phyloP scores from a whole-genome alignment of 2,113 vertebrate species.

The Narcine bancroftii region DNA sequence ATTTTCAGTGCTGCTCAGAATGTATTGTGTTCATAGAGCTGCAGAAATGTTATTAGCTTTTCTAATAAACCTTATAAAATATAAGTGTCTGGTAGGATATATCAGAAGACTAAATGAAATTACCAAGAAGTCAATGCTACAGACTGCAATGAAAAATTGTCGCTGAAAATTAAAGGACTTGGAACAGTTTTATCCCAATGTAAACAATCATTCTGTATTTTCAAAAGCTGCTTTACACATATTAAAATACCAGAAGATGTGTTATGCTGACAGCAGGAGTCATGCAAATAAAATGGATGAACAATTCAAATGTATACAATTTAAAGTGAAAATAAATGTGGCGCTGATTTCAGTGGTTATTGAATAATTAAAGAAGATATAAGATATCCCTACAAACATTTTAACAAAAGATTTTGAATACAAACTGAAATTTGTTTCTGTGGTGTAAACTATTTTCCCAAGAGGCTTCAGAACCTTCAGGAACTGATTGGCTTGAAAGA shows the following conservation, averaged over 20 bases:
- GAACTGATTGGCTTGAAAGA: slow-evolving; percentile 27
- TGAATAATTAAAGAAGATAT: slow-evolving; percentile 6
- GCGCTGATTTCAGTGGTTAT: not conserved
- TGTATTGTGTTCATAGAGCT: not conserved
- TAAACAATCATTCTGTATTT: not conserved
- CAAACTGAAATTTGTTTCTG: slow-evolving; percentile 22
- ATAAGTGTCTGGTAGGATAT: not conserved
- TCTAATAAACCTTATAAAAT: not conserved
- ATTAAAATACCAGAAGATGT: not conserved
- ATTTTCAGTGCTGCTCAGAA: not conserved
- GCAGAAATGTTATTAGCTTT: not conserved
- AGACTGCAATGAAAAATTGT: not conserved
- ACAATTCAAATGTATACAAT: not conserved
- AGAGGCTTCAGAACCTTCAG: slow-evolving; percentile 7
- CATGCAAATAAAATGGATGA: not conserved
- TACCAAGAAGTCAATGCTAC: too few species aligned
- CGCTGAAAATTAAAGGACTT: not conserved
- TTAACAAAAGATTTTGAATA: not conserved
- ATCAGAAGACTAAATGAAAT: not conserved
- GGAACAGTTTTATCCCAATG: not conserved
- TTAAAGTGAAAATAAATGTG: not conserved
- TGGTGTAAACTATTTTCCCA: not conserved
- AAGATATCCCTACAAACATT: not conserved
- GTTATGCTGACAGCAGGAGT: not conserved
- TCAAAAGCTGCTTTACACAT: not conserved